These are phyloP conservation scores for Tamias sibiricus DNA, from an alignment of 2,113 vertebrate species.

Conservation along the genomic window DNA sequence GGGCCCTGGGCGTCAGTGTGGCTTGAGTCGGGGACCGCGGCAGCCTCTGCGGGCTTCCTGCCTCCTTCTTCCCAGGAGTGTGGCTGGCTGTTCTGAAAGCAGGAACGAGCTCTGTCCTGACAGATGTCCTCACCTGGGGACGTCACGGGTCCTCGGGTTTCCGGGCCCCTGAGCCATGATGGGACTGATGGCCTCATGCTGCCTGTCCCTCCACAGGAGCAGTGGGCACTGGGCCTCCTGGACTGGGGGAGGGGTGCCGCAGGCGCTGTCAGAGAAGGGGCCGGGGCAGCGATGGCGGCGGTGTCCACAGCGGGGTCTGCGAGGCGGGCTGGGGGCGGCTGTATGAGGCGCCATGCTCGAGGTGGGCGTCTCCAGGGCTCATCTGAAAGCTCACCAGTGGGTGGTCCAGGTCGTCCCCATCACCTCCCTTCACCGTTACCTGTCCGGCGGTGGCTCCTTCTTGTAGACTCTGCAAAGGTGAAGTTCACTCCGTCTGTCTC, in stretches of 20 bases:
- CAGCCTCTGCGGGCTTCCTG: not conserved
- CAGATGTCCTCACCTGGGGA: fast-evolving
- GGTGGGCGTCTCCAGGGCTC: not conserved
- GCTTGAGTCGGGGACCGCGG: not conserved
- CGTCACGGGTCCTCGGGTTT: not conserved
- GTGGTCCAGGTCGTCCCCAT: not conserved
- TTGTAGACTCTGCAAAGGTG: fast-evolving
- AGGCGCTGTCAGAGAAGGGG: too few relatives aligned
- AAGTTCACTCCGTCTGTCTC: fast-evolving
- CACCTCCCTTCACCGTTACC: not conserved
- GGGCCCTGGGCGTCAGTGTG: not conserved
- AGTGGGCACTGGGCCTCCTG: too few relatives aligned
- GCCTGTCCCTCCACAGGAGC: too few relatives aligned
- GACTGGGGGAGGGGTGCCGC: too few relatives aligned
- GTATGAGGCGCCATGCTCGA: fast-evolving
- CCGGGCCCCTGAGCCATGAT: not conserved
- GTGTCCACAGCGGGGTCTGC: too few relatives aligned
- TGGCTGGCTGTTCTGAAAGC: not conserved
- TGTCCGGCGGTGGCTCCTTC: not conserved
- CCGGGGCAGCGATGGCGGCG: too few relatives aligned
- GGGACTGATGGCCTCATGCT: not conserved
- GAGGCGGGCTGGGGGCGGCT: too few relatives aligned
- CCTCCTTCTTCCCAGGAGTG: too few relatives aligned
- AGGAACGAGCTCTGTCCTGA: not conserved
- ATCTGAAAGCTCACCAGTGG: not conserved